Evolutionary conservation across 2,888 invertebrate genomes (phyloP).

Genomic region (Acronicta psi): DNA sequence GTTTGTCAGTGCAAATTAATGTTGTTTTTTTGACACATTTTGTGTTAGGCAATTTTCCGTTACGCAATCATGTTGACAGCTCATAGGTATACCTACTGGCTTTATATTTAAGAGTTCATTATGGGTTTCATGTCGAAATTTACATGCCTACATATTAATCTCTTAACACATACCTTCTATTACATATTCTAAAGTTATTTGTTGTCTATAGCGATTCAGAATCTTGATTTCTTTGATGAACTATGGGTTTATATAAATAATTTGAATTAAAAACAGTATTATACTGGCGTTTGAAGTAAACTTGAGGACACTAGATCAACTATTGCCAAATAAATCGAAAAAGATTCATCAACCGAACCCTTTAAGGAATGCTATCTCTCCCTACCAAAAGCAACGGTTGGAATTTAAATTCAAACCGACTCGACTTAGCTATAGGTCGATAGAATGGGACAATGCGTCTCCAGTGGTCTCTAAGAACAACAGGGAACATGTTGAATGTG

Average conservation of each 20-base stretch:
- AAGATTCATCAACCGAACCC: slow-evolving; percentile 37
- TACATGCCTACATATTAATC: slow-evolving; percentile 14
- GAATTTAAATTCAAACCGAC: slow-evolving; percentile 55
- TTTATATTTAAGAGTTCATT: slow-evolving; percentile 44
- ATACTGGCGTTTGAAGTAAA: slow-evolving; percentile 2
- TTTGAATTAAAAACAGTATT: too few relatives aligned
- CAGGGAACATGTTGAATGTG: slow-evolving; percentile 80
- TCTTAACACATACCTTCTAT: slow-evolving; percentile 24
- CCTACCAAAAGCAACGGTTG: slow-evolving; percentile 50
- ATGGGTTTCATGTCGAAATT: slow-evolving; percentile 42
- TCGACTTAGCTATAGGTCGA: slow-evolving; percentile 44
- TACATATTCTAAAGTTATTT: too few relatives aligned
- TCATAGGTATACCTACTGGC: slow-evolving; percentile 48
- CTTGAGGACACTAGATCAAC: neutral
- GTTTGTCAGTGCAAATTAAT: slow-evolving; percentile 75
- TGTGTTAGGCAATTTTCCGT: slow-evolving; percentile 73
- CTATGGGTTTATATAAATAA: too few relatives aligned
- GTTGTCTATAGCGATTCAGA: too few relatives aligned
- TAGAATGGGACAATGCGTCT: slow-evolving; percentile 61
- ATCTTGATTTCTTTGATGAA: too few relatives aligned
- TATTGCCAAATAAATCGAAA: slow-evolving; percentile 29
- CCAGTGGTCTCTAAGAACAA: slow-evolving; percentile 73
- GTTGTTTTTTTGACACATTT: slow-evolving; percentile 71
- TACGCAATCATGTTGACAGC: slow-evolving; percentile 53
- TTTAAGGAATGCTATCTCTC: slow-evolving; percentile 48